Evolutionary conservation across 2,113 vertebrate genomes (phyloP), one percentile per base, ranked within the genome.

Genomic region (Colossoma macropomum): DNA sequence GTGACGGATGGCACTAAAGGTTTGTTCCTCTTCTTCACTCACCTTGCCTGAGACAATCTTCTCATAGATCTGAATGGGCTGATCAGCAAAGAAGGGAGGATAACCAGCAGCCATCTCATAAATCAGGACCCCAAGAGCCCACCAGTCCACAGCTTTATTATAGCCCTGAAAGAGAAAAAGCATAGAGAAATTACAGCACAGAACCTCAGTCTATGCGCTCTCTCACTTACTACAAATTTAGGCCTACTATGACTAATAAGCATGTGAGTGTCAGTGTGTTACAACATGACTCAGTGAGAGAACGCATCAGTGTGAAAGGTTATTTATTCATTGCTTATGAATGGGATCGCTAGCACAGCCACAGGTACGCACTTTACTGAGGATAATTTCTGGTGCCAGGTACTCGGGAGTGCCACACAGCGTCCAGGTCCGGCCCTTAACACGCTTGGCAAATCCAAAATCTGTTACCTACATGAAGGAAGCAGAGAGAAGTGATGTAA

Each of bases 11-110:
- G 13, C 56, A 6, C 19, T 27, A 21, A 8, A 11, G 7, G 65
- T 21, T 25, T 25, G 27, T 45, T 56, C 13, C 8, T 16, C 60
- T 15, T 4, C 56, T 65, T 21, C 70, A 86, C 92, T 93, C 88
- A 96, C 96, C 96, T 97, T 98, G 87, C 97, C 97, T 56, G 96
- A 97, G 91, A 98, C 97, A 83, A 98, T 98, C 94, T 98, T 98
- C 92, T 98, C 96, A 0, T 98, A 98, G 93, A 98, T 98, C 92
- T 97, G 97, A 91, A 98, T 97, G 78, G 96, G 96, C 94, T 98
- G 96, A 91, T 98, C 97, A 3, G 96, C 97, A 71, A 98, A 98
- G 93, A 98, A 97, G 8, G 96, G 96, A 0, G 96, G 97, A 87
- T 98, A 98, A 69, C 97, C 97, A 5, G 96, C 97, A 3, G 96